Base-by-base conservation (phyloP, 2,113 vertebrate species). In the Tursiops truncatus region DNA sequence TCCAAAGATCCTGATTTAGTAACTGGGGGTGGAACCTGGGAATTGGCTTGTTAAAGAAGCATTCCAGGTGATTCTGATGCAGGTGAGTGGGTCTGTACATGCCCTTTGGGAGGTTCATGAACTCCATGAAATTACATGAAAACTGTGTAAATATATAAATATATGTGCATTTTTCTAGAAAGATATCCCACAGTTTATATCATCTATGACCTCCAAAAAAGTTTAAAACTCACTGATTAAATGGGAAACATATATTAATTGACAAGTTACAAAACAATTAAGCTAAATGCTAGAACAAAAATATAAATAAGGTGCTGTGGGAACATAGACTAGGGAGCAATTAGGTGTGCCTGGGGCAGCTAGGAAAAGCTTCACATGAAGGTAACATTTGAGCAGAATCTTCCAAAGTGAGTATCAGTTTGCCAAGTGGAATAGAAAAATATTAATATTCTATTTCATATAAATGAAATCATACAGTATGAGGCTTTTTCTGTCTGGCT, bases 1-100 rank as follows among this genome's bases (percentile, higher is more conserved):
- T 68, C 41, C 87, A 96, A 68, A 79, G 38, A 79, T 62, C 21
- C 60, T 77, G 84, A 92, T 92, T 89, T 20, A 84, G n/a, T 89
- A 36, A 89, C 70, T 89, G 8, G 5, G 41, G 4, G 20, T 71
- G 20, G 63, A 63, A 70, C 31, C 33, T 63, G 5, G 23, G 6
- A 85, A 65, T 33, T 84, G 20, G 25, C 62, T 68, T 89, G 89
- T 53, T 62, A 91, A 88, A 76, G 82, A 88, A 77, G 26, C 17
- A 83, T 76, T 94, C 58, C 67, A 62, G 26, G 25, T n/a, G 47
- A 83, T 77, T 91, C n/a, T 74, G 36, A 83, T 67, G 47, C 21
- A 81, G 26, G 28, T 33, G 31, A 36, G n/a, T 56, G 50, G n/a
- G 36, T 81, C 44, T 74, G 14, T 63, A n/a, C 70, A 31, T 60